These are phyloP conservation scores for Stratiomys singularior DNA, from an alignment of 2,888 invertebrate genomes.

Conservation along the genomic window DNA sequence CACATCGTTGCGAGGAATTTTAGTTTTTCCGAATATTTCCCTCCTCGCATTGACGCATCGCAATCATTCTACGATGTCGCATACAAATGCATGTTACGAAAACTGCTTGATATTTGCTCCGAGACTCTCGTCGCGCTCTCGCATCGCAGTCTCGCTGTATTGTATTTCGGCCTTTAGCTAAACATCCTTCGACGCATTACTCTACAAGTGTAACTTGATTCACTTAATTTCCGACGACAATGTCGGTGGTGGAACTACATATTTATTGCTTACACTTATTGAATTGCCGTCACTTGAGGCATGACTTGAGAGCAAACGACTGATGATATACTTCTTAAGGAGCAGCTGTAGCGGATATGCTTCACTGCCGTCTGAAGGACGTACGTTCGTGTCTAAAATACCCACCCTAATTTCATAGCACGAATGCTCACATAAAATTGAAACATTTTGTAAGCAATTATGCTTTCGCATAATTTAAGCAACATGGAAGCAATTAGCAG, in stretches of 20 bases:
- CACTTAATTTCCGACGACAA: conserved; percentile 47
- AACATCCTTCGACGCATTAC: conserved; percentile 47
- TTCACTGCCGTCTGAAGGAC: not conserved
- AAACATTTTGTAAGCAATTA: conserved; percentile 2
- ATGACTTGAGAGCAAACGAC: conserved; percentile 31
- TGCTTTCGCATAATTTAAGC: conserved; percentile 8
- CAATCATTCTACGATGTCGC: too few species aligned
- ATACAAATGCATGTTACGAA: too few species aligned
- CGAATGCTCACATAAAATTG: not conserved
- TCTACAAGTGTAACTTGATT: conserved; percentile 50
- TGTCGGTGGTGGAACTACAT: not conserved
- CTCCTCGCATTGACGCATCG: too few species aligned
- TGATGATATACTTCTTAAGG: not conserved
- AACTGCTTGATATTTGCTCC: too few species aligned
- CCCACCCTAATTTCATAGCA: not conserved
- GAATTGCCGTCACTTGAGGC: conserved; percentile 17
- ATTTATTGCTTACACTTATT: conserved; percentile 32
- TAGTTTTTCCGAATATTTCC: too few species aligned
- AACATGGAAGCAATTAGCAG: conserved; percentile 5
- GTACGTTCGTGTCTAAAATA: not conserved
- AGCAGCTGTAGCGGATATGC: not conserved
- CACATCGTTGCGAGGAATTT: too few species aligned
- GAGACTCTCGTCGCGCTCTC: too few species aligned
- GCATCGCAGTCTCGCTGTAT: too few species aligned
- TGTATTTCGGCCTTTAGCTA: not conserved